Evolutionary conservation across 2,797 vertebrate genomes (phyloP).

Genomic region (Falco concolor): DNA sequence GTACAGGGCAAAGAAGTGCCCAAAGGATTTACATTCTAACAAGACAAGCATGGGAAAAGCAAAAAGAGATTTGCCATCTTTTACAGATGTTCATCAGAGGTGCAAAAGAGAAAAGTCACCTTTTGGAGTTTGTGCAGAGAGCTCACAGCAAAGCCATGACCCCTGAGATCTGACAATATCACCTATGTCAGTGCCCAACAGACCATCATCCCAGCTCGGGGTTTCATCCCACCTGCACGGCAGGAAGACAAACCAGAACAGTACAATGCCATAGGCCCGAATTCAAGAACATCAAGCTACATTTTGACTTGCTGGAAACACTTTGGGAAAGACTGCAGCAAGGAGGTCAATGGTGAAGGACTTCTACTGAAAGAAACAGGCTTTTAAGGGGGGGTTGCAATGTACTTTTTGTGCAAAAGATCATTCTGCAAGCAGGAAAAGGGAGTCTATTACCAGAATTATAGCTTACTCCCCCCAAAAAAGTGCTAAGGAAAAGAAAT

Average conservation of each 20-base stretch:
- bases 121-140: neutral
- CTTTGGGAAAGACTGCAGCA: neutral
- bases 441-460: neutral
- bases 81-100: neutral
- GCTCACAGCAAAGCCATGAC: neutral
- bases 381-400: neutral
- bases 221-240: neutral
- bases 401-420: neutral
- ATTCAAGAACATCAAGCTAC: neutral
- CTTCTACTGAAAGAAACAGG: neutral
- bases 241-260: neutral
- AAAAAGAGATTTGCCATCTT: neutral
- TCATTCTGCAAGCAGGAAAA: neutral
- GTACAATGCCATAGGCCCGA: fast-evolving
- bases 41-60: neutral
- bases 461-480: neutral
- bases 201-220: neutral
- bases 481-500: neutral
- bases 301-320: neutral
- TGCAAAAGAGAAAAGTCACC: neutral
- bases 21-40: neutral
- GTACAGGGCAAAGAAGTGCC: neutral
- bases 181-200: neutral
- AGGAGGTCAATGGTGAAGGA: neutral
- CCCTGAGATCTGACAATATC: neutral